These are phyloP conservation scores for Luperina nickerlii DNA, from an alignment of 2,888 invertebrate species.

Conservation along the genomic window DNA sequence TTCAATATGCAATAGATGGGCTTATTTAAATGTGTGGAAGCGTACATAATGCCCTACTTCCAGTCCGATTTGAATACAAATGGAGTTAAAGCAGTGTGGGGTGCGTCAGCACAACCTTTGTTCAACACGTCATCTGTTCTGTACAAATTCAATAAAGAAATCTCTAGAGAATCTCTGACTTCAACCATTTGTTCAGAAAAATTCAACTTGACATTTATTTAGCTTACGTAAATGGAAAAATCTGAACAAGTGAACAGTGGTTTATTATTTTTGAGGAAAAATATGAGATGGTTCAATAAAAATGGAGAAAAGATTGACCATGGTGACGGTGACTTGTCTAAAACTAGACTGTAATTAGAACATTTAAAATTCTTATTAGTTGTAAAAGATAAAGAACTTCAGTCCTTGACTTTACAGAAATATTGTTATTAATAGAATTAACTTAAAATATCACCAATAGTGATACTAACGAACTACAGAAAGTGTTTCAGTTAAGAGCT, in stretches of 20 bases:
- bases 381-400: neutral
- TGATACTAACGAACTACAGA: conserved; percentile 18
- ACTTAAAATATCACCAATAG: conserved; percentile 17
- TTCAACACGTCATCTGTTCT: conserved; percentile 18
- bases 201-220: conserved; percentile 17
- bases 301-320: neutral
- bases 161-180: conserved; percentile 12
- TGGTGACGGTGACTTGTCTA: neutral
- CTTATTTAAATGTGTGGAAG: conserved; percentile 36
- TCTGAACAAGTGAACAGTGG: neutral
- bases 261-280: neutral
- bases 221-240: conserved; percentile 8
- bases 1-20: conserved; percentile 19
- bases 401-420: neutral
- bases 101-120: conserved; percentile 42
- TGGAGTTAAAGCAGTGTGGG: conserved; percentile 29
- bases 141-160: conserved; percentile 27
- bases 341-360: neutral
- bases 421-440: neutral
- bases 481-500: conserved; percentile 44
- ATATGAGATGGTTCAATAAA: neutral
- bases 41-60: conserved; percentile 34
- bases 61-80: conserved; percentile 52
- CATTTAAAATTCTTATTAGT: neutral
- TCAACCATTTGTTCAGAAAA: conserved; percentile 24